phyloP scores from a whole-genome alignment of 2,113 vertebrate genomes.

The Lepisosteus osseus region DNA sequence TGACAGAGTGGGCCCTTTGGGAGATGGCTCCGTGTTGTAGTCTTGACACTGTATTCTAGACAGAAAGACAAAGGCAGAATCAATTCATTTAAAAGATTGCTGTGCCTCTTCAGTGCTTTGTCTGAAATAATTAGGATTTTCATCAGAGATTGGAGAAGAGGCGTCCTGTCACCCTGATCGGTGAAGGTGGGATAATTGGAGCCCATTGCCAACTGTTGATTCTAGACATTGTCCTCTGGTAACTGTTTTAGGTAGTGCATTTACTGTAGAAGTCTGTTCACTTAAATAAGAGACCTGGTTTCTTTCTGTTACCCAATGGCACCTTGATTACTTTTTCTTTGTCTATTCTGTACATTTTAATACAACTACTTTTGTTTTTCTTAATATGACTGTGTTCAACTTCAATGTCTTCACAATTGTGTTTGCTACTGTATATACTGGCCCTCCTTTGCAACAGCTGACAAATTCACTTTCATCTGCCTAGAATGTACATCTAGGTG shows the following conservation, averaged over 20 bases:
- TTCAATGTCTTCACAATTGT: background rate
- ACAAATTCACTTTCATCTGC: too few relatives aligned
- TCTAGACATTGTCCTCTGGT: slow-evolving; percentile 29
- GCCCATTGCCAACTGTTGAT: slow-evolving; percentile 16
- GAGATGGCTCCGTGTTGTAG: slow-evolving; percentile 44
- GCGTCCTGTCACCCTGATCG: slow-evolving; percentile 38
- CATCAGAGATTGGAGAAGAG: slow-evolving; percentile 46
- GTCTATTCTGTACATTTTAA: too few relatives aligned
- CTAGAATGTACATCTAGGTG: too few relatives aligned
- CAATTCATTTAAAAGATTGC: slow-evolving; percentile 36
- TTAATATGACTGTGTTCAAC: background rate
- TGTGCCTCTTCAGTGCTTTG: slow-evolving; percentile 39
- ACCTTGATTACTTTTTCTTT: too few relatives aligned
- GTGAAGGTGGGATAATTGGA: slow-evolving; percentile 49
- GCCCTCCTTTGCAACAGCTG: too few relatives aligned
- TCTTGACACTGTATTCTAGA: slow-evolving; percentile 26
- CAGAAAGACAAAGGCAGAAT: slow-evolving; percentile 34
- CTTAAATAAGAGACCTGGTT: slow-evolving; percentile 32
- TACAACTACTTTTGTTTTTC: too few relatives aligned
- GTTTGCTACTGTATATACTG: background rate
- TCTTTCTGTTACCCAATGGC: background rate
- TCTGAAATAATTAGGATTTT: slow-evolving; percentile 59
- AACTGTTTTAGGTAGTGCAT: slow-evolving; percentile 40
- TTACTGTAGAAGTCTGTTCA: slow-evolving; percentile 28
- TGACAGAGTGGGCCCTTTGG: slow-evolving; percentile 34